phyloP scores from a whole-genome alignment of 2,797 vertebrate species.

The Anableps anableps region DNA sequence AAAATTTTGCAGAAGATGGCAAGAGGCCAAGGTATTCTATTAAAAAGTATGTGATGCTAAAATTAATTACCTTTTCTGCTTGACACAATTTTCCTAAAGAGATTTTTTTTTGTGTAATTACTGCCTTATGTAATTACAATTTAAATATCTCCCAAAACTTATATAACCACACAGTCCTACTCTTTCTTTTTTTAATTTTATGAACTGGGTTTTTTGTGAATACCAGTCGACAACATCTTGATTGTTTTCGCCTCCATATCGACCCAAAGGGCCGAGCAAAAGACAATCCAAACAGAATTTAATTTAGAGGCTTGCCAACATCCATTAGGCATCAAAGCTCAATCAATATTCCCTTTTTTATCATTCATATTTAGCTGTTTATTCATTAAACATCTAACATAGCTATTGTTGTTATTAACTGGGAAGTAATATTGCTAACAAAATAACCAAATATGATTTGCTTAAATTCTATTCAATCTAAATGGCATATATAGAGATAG shows the following conservation, averaged over 20 bases:
- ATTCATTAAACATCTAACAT: background rate
- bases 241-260: conserved; percentile 3
- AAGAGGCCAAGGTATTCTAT: conserved; percentile 37
- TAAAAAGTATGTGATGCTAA: conserved; percentile 29
- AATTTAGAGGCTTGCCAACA: background rate
- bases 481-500: background rate
- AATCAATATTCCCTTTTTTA: background rate
- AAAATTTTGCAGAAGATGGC: conserved; percentile 40
- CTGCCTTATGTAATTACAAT: conserved; percentile 16
- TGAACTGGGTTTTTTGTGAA: background rate
- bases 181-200: background rate
- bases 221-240: background rate
- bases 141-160: background rate
- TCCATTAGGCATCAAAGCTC: background rate
- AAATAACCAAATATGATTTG: background rate
- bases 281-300: background rate
- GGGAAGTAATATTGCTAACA: background rate
- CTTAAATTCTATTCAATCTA: background rate
- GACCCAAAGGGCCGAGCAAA: background rate
- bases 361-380: background rate
- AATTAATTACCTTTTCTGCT: conserved; percentile 45
- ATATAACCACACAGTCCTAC: background rate
- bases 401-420: background rate
- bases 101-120: conserved; percentile 15
- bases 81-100: conserved; percentile 24